A percentile compares a stretch with the other conserved stretches of the same genome.
Conservation (phyloP, 1,140 invertebrate species). For the Riptortus pedestris region DNA sequence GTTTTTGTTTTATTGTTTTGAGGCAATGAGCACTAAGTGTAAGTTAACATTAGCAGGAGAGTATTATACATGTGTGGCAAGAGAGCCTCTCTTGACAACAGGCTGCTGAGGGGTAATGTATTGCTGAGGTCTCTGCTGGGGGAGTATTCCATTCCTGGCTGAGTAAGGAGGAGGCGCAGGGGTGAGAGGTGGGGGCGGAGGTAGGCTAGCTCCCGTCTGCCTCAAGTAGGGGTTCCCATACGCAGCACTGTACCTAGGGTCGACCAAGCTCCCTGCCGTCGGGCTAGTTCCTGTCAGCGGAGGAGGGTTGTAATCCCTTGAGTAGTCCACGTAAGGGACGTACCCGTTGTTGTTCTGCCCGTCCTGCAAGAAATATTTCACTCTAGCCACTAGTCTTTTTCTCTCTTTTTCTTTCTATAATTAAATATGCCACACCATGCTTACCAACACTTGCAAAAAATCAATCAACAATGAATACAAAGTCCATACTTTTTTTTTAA, state of each 20-base stretch:
- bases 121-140: conserved; percentile 41
- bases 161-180: conserved; percentile 11
- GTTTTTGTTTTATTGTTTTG: not conserved
- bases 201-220: conserved; percentile 55
- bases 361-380: conserved; percentile 45
- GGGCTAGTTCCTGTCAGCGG: conserved; percentile 37
- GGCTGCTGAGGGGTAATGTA: conserved; percentile 39
- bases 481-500: too few relatives aligned
- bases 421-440: conserved; percentile 4
- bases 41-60: conserved; percentile 19
- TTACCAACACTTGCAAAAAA: not conserved
- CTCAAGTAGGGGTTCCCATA: conserved; percentile 81
- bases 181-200: conserved; percentile 62
- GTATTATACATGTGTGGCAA: conserved; percentile 49
- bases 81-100: conserved; percentile 46
- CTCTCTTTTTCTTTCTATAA: not conserved
- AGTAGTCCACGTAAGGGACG: conserved; percentile 78
- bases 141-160: conserved; percentile 37
- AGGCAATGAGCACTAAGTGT: conserved; percentile 14
- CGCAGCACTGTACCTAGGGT: conserved; percentile 74
- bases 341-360: conserved; percentile 79
- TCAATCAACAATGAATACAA: not conserved
- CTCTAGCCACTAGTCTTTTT: conserved; percentile 5
- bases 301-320: conserved; percentile 71
- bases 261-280: conserved; percentile 42